Evolutionary conservation across 2,888 invertebrate species (phyloP), one percentile per base, ranked within the genome.

Genomic region (Eurois occulta): DNA sequence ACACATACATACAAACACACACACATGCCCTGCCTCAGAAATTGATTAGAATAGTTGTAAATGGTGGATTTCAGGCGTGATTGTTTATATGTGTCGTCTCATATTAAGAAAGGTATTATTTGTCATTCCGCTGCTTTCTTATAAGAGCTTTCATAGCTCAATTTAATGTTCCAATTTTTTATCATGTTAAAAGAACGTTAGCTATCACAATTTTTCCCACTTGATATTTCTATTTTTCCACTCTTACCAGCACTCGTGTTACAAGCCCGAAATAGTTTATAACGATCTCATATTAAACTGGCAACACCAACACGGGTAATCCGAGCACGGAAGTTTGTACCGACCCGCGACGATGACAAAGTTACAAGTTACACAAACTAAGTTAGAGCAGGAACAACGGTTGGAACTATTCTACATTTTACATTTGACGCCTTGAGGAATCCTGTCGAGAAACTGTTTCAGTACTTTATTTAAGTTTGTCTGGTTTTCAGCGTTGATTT

Each of bases 381-480:
- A 70, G 72, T 84, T 84, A 69, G n/a, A 65, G 10, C 58, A 11
- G 32, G 64, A 64, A 71, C 73, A 70, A 73, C 46, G 38, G 35
- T 78, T 82, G 21, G 28, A 78, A 71, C 74, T 83, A 64, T 78
- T 72, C 67, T 73, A n/a, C 70, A 82, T 78, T 82, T 77, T 65
- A 62, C 62, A 73, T 81, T 81, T 62, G 70, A 64, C 35, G 10
- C 46, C 55, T 68, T 41, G 7, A 64, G 24, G 38, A 67, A 62
- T 73, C 13, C n/a, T 52, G n/a, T 55, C 2, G n/a, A 43, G 28
- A 32, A 2, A 74, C 38, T 62, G 67, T 67, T 46, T 67, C n/a
- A 67, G 43, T 24, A 38, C 28, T 73, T 66, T 72, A 32, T 38
- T 16, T n/a, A 7, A 73, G 28, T 67, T 79, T 78, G 7, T 62